Conservation (phyloP, 2,797 vertebrate genomes). For the Premnoplex brunnescens region DNA sequence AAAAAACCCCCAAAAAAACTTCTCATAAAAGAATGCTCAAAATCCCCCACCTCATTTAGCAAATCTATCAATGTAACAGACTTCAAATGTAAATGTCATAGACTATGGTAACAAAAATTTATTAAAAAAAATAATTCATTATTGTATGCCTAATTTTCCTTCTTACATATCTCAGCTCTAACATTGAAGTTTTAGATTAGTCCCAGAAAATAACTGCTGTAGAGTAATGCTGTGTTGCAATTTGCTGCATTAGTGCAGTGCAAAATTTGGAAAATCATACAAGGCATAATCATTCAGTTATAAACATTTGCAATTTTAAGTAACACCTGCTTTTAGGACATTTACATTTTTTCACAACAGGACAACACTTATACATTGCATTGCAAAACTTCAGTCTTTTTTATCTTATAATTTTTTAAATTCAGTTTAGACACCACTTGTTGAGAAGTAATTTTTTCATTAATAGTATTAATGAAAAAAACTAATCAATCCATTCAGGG, state of each 20-base stretch:
- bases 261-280: not conserved
- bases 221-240: not conserved
- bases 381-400: not conserved
- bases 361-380: not conserved
- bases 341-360: not conserved
- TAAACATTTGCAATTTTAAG: not conserved
- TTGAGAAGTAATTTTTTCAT: not conserved
- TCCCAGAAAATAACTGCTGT: not conserved
- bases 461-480: not conserved
- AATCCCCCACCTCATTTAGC: too few species aligned
- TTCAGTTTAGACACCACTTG: not conserved
- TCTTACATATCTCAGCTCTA: not conserved
- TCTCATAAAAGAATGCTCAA: too few species aligned
- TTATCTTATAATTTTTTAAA: not conserved
- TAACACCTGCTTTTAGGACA: not conserved
- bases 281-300: not conserved
- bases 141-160: not conserved
- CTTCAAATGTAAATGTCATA: not conserved
- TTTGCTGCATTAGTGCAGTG: not conserved
- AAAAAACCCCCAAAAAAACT: too few species aligned
- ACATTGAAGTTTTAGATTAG: not conserved
- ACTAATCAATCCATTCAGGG: not conserved
- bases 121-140: not conserved
- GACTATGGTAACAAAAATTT: not conserved
- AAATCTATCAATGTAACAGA: not conserved